Conservation (phyloP, 2,888 invertebrate species). For the Allolobophora icterica region DNA sequence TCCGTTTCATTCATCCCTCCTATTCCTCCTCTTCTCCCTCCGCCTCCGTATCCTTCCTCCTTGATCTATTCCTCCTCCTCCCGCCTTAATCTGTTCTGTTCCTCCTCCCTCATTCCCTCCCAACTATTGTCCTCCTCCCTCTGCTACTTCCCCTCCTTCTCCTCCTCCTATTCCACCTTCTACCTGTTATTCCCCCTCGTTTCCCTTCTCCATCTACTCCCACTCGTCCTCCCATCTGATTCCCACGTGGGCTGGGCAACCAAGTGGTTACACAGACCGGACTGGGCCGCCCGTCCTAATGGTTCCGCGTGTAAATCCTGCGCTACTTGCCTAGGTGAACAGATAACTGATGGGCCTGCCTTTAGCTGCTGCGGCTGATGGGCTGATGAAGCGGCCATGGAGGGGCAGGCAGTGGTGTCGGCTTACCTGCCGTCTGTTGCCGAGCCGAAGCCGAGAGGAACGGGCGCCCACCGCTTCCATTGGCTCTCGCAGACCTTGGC, state of each 20-base stretch:
- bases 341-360: neutral
- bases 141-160: no score
- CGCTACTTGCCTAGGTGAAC: neutral
- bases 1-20: neutral
- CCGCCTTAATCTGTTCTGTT: neutral
- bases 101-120: neutral
- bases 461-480: neutral
- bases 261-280: neutral
- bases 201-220: neutral
- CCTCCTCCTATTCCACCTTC: no score
- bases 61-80: neutral
- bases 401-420: neutral
- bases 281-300: neutral
- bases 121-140: neutral
- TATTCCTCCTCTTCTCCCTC: neutral
- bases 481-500: neutral
- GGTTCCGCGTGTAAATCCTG: neutral
- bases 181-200: neutral
- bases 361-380: neutral
- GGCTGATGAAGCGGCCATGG: neutral
- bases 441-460: neutral
- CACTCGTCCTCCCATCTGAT: neutral
- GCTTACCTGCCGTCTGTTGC: neutral
- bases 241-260: neutral
- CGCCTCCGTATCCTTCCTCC: neutral